Conservation (phyloP, 2,113 vertebrate species). For the Shinisaurus crocodilurus region DNA sequence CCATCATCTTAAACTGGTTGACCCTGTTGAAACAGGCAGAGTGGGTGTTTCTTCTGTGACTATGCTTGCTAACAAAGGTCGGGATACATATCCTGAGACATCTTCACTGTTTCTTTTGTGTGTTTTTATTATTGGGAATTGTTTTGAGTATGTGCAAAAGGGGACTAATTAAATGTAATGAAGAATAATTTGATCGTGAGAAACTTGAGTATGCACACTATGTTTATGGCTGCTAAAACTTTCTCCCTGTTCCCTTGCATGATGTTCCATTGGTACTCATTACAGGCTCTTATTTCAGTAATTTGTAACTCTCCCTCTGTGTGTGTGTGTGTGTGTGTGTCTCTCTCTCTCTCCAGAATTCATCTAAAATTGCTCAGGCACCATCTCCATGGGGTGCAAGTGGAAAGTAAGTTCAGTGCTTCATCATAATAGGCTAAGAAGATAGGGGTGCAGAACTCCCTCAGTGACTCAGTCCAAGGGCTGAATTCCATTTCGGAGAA, state of each 20-base stretch:
- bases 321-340: too few relatives aligned
- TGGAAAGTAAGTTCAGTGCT: slow-evolving; percentile 87
- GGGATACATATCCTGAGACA: background rate
- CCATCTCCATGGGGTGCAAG: slow-evolving; percentile 84
- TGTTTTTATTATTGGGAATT: background rate
- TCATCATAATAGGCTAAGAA: slow-evolving; percentile 9
- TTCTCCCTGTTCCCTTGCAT: background rate
- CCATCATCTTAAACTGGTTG: background rate
- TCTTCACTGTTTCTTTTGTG: background rate
- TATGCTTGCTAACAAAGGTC: background rate
- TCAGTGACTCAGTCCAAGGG: too few relatives aligned
- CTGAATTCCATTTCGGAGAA: too few relatives aligned
- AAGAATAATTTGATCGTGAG: slow-evolving; percentile 2
- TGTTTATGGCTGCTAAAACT: background rate
- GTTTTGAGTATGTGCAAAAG: background rate
- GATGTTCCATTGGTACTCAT: background rate
- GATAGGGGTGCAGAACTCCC: background rate
- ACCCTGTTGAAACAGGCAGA: background rate
- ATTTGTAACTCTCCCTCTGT: slow-evolving; percentile 1
- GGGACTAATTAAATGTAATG: background rate
- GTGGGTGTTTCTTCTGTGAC: background rate
- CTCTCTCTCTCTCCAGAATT: slow-evolving; percentile 81
- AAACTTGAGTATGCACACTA: background rate
- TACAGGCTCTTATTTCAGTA: slow-evolving; percentile 21
- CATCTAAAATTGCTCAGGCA: slow-evolving; percentile 88